Evolutionary conservation across 2,797 vertebrate genomes (phyloP).

Genomic region (Aselliscus stoliczkanus): DNA sequence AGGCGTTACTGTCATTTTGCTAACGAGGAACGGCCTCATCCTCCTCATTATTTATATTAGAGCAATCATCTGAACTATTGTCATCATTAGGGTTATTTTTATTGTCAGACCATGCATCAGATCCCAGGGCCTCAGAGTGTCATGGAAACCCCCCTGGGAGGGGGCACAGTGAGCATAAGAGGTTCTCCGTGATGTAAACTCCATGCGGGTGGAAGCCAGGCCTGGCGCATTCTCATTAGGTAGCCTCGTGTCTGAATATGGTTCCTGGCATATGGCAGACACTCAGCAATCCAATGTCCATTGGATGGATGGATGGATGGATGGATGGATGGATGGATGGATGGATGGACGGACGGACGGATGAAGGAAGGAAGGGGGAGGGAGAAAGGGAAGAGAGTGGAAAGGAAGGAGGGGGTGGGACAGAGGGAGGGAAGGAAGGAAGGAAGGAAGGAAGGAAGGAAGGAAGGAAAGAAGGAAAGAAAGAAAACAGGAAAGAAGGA

Average conservation of each 20-base stretch:
- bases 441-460: no score
- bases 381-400: fast-evolving
- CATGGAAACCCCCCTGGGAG: not conserved
- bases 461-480: no score
- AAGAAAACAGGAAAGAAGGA: no score
- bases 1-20: not conserved
- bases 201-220: not conserved
- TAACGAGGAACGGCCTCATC: not conserved
- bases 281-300: no score
- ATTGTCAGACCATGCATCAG: not conserved
- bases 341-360: fast-evolving
- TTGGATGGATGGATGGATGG: not conserved
- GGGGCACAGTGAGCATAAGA: fast-evolving
- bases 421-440: no score
- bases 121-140: not conserved
- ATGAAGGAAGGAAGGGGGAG: no score
- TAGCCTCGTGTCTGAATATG: not conserved
- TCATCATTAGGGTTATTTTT: not conserved
- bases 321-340: fast-evolving
- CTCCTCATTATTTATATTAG: not conserved
- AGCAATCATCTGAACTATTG: not conserved
- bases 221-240: not conserved
- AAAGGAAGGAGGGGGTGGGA: no score
- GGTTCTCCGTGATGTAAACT: fast-evolving
- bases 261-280: not conserved